Base-by-base conservation (phyloP, 1,140 invertebrate species). In the Homalodisca vitripennis region DNA sequence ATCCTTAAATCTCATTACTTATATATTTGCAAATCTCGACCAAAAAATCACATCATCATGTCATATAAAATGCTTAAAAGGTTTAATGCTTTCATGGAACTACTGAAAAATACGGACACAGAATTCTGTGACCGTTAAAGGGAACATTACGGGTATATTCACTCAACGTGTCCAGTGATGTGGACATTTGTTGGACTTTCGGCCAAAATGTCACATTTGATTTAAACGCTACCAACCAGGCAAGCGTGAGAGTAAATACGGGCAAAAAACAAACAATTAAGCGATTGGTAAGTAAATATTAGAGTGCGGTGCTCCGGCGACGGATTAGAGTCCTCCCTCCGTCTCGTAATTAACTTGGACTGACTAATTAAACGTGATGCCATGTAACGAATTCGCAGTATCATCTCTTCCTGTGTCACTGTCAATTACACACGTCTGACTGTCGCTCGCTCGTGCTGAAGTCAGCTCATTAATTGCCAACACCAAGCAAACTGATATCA, bases 241-340 rank as follows among this genome's bases (percentile, higher is more conserved):
- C n/a, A n/a, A n/a, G 48, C 1, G 55, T 29, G 10, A 27, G n/a
- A 13, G 27, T 24, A 60, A 60, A 60, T 26, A 60, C 3, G 27
- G 26, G 48, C 27, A 30, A 60, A 60, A 60, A 60, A 60, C 26
- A 60, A 60, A 60, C 55, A 60, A 60, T 60, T 60, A 60, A 60
- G 55, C 24, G 55, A 60, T 60, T 60, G 55, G 22, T 27, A 26
- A 29, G 55, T 29, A 60, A 60, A 60, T 30, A 30, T 53, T 6
- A 30, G 55, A 26, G 22, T 6, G 34, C 17, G 48, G 6, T 41
- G 22, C 48, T 51, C 3, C n/a, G 34, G 17, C 34, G 48, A 3
- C 48, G 22, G 48, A 51, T 51, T 51, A 51, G 48, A 20, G 22
- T 20, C n/a, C 48, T 51, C 48, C 48, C 17, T 20, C 48, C 48